Evolutionary conservation across 2,113 vertebrate genomes (phyloP).

Genomic region (Gopherus evgoodei): DNA sequence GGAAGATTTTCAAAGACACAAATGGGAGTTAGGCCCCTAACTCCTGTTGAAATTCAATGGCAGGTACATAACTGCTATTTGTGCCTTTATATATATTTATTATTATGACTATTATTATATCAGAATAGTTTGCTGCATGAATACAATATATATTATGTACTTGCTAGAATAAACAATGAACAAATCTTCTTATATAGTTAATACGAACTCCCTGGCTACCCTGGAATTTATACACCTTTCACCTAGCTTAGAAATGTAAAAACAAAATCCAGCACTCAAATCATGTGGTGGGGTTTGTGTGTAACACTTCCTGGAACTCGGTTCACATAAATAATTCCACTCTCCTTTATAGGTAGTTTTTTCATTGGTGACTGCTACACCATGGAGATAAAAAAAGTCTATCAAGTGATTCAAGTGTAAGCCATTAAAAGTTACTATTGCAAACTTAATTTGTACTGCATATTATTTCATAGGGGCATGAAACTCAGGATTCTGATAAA

Average conservation of each 20-base stretch:
- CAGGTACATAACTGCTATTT: neutral
- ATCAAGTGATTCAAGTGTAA: neutral
- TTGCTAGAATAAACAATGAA: neutral
- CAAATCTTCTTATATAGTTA: neutral
- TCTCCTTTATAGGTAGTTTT: neutral
- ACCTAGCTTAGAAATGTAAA: neutral
- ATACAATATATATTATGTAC: neutral
- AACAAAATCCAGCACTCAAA: neutral
- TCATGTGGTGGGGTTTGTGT: neutral
- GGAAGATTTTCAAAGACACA: neutral
- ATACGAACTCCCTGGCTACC: neutral
- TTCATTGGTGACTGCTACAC: neutral
- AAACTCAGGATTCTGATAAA: neutral
- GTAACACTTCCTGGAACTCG: neutral
- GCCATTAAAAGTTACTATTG: neutral
- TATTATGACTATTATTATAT: neutral
- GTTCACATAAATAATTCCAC: neutral
- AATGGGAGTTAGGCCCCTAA: neutral
- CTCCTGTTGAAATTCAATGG: neutral
- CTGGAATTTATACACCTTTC: neutral
- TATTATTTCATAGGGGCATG: neutral
- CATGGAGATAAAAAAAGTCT: neutral
- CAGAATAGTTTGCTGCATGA: neutral
- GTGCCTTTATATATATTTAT: neutral
- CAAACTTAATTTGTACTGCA: neutral